Evolutionary conservation across 2,888 invertebrate genomes (phyloP).

Genomic region (Pyrochroa serraticornis): DNA sequence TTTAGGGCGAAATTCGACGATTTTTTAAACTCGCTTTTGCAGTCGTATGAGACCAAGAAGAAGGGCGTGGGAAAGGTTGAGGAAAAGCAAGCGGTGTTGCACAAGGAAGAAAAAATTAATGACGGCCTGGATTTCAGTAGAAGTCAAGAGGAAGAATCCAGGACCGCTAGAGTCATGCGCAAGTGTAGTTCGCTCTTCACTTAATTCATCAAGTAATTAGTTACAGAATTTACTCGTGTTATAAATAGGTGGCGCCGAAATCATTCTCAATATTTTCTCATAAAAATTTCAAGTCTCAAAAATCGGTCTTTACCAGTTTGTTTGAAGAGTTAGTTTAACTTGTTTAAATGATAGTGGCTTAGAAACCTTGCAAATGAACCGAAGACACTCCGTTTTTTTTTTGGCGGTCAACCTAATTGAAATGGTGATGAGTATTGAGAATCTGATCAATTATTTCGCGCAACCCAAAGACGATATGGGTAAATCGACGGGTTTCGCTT

Average conservation of each 20-base stretch:
- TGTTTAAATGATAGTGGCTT: no score
- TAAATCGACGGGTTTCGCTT: no score
- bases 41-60: slow-evolving; percentile 99
- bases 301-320: no score
- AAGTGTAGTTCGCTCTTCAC: slow-evolving; percentile 98
- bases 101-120: slow-evolving; percentile 99
- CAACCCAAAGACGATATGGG: slow-evolving; percentile 98
- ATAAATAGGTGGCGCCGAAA: no score
- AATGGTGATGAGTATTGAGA: slow-evolving; percentile 98
- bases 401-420: slow-evolving; percentile 92
- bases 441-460: slow-evolving; percentile 98
- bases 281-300: no score
- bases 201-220: slow-evolving; percentile 87
- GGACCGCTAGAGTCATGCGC: slow-evolving; percentile 96
- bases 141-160: slow-evolving; percentile 98
- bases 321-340: no score
- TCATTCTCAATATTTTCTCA: no score
- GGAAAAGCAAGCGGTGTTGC: slow-evolving; percentile 97
- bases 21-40: slow-evolving; percentile 21
- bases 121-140: slow-evolving; percentile 97
- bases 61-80: slow-evolving; percentile 99
- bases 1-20: not conserved
- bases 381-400: slow-evolving; percentile 86
- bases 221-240: no score
- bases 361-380: slow-evolving; percentile 87